Evolutionary conservation across 2,113 vertebrate genomes (phyloP), one percentile per base, ranked within the genome.

Genomic region (Stictonetta naevosa): DNA sequence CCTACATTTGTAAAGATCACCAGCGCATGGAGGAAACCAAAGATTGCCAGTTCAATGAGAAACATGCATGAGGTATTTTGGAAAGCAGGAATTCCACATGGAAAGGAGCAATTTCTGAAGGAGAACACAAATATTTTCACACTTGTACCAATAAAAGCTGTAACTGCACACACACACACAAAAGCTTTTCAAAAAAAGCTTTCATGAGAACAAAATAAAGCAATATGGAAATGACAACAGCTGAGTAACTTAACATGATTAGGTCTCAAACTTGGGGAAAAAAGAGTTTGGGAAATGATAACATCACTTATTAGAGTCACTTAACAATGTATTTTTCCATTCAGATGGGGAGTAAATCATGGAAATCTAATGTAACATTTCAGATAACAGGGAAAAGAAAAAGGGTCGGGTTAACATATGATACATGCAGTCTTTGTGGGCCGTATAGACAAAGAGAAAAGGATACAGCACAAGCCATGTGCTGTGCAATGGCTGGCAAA

Each of bases 151-250:
- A n/a, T 25, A 53, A 72, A 38, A 38, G 20, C 8, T 79, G 11
- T 64, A 40, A 40, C 17, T 53, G 38, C 18, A 31, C 12, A 26
- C n/a, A 73, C 36, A 52, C 18, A 31, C 12, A 26, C 44, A 73
- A 44, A 44, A 44, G 9, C 16, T 28, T n/a, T 82, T 75, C 67
- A 84, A 44, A 29, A 67, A 91, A 83, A 88, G 6, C 29, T 83
- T 86, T 75, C 33, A 64, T 82, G 38, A 86, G 53, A 76, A 93
- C 18, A 11, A 94, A 81, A 56, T 44, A 79, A 93, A 90, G n/a
- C 40, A 84, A 25, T 58, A 81, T 23, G 48, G 48, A 94, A 86
- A 93, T 76, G 25, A 73, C 23, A 86, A 64, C 60, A 91, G 52
- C 34, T 86, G 73, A 93, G 76, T 81, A n/a, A 59, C 42, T 81